These are phyloP conservation scores for Amyelois transitella DNA, from an alignment of 1,140 invertebrate genomes.

Conservation along the genomic window DNA sequence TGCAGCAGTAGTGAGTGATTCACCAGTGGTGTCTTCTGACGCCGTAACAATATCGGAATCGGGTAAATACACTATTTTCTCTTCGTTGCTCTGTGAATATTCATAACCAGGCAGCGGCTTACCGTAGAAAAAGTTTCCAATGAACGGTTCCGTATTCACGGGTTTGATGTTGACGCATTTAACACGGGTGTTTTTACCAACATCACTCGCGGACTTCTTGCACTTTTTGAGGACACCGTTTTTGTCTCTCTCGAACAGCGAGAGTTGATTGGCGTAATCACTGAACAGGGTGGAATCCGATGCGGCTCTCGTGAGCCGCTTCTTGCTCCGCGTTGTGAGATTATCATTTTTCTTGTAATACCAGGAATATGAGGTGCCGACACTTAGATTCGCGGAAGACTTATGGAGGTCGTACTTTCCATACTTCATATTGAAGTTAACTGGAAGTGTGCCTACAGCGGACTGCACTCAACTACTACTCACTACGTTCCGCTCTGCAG, in stretches of 20 bases:
- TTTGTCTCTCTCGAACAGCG: conserved; percentile 62
- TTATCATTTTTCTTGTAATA: conserved; percentile 66
- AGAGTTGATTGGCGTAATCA: conserved; percentile 70
- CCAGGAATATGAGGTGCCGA: conserved; percentile 70
- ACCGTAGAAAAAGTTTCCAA: conserved; percentile 66
- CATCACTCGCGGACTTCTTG: conserved; percentile 54
- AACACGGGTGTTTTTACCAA: conserved; percentile 43
- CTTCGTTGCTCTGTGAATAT: conserved; percentile 45
- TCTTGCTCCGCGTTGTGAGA: conserved; percentile 44
- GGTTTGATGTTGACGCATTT: conserved; percentile 58
- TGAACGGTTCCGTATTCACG: conserved; percentile 56
- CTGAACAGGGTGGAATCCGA: conserved; percentile 73
- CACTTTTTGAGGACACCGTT: conserved; percentile 39
- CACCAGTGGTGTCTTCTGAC: conserved; percentile 48
- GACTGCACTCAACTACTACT: conserved; percentile 43
- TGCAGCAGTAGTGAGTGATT: conserved; percentile 42
- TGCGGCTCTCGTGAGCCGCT: conserved; percentile 40
- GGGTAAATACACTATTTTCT: conserved; percentile 57
- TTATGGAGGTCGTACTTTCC: conserved; percentile 76
- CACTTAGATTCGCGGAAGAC: conserved; percentile 67
- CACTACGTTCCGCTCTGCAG: conserved; percentile 50
- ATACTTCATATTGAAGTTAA: conserved; percentile 72
- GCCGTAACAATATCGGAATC: conserved; percentile 58
- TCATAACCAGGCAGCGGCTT: conserved; percentile 58
- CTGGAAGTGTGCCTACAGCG: conserved; percentile 35